Evolutionary conservation across 1,140 invertebrate genomes (phyloP).

Genomic region (Leguminivora glycinivorella): DNA sequence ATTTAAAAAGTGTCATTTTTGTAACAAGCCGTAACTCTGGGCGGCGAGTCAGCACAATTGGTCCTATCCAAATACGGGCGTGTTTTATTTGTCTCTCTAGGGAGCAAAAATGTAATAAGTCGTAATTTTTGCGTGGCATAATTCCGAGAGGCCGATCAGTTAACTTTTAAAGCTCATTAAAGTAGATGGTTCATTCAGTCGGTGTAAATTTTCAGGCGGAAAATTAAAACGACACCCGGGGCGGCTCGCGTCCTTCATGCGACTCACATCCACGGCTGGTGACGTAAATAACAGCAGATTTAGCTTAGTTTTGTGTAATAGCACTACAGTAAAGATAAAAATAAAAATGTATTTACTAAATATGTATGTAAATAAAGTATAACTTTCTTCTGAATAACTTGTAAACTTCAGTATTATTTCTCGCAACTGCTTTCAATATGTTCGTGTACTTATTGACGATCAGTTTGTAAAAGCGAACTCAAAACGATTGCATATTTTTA

Average conservation of each 20-base stretch:
- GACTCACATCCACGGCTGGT: constrained; percentile 36
- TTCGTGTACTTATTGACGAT: no score
- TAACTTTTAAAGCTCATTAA: constrained; percentile 78
- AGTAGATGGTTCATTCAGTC: constrained; percentile 74
- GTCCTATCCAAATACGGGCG: constrained; percentile 13
- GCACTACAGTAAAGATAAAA: no score
- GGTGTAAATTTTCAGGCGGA: constrained; percentile 74
- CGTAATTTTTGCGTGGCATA: not conserved
- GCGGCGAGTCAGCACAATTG: not conserved
- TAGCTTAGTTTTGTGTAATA: not conserved
- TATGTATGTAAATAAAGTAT: no score
- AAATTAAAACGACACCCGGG: constrained; percentile 76
- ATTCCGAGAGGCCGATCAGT: constrained; percentile 57
- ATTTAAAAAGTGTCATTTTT: not conserved
- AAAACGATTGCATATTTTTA: no score
- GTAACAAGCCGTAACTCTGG: not conserved
- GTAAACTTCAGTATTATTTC: no score
- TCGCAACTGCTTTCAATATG: no score
- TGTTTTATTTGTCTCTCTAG: constrained; percentile 16
- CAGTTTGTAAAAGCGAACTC: no score
- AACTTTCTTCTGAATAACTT: no score
- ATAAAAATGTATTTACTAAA: no score
- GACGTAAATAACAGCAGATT: not conserved
- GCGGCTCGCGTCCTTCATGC: constrained; percentile 41
- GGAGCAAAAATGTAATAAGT: constrained; percentile 10